Conservation (phyloP, 2,888 invertebrate species). For the Noctua pronuba region DNA sequence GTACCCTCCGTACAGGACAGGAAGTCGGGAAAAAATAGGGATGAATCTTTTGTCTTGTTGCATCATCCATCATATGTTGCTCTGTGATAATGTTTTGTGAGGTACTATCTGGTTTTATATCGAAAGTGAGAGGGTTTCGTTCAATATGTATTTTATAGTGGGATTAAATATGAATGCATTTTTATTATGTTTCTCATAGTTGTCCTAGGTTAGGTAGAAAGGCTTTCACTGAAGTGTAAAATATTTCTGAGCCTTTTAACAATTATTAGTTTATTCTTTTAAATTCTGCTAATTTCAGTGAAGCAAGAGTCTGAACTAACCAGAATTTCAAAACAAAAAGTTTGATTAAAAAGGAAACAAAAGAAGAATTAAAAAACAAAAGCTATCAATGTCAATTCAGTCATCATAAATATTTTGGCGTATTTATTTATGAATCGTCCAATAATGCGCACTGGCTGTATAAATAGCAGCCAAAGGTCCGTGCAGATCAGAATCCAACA, state of each 20-base stretch:
- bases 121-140: conserved; percentile 41
- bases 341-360: background rate
- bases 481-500: conserved; percentile 61
- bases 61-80: conserved; percentile 76
- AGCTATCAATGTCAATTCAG: conserved; percentile 33
- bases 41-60: conserved; percentile 74
- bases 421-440: conserved; percentile 45
- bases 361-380: background rate
- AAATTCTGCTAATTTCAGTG: background rate
- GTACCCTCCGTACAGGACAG: conserved; percentile 71
- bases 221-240: background rate
- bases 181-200: background rate
- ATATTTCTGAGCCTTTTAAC: background rate
- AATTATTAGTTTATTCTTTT: background rate
- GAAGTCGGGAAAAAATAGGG: conserved; percentile 77
- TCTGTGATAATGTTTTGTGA: conserved; percentile 40
- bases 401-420: conserved; percentile 57
- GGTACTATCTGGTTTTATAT: conserved; percentile 54
- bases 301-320: background rate
- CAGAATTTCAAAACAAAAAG: background rate
- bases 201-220: background rate
- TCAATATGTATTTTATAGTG: background rate
- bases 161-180: background rate
- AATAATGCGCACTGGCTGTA: conserved; percentile 46
- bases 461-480: conserved; percentile 54